Conservation (phyloP, 2,113 vertebrate genomes). For the Ictalurus punctatus region DNA sequence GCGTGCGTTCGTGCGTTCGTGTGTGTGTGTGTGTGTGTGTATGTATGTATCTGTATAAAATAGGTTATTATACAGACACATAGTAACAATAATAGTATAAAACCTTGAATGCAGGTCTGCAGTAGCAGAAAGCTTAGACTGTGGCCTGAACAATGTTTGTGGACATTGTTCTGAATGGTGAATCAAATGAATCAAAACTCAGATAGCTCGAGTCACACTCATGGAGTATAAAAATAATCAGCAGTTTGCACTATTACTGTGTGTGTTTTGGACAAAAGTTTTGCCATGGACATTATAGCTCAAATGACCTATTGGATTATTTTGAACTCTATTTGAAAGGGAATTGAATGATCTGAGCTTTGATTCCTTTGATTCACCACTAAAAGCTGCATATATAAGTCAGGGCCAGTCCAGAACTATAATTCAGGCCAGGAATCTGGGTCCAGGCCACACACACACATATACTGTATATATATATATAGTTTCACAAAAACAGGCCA, state of each 20-base stretch:
- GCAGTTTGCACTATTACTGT: not conserved
- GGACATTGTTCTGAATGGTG: not conserved
- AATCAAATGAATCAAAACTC: not conserved
- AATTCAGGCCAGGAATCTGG: conserved; percentile 1
- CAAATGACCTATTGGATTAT: not conserved
- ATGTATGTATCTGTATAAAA: not conserved
- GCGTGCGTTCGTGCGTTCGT: too few relatives aligned
- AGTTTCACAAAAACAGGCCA: not conserved
- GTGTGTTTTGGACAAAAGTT: not conserved
- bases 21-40: not conserved
- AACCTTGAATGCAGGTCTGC: not conserved
- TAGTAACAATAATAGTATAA: not conserved
- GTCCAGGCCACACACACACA: not conserved
- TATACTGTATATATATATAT: not conserved
- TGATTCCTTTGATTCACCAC: not conserved
- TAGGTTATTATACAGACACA: not conserved
- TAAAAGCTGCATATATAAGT: not conserved
- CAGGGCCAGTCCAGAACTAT: not conserved
- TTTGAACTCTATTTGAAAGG: not conserved
- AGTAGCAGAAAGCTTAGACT: not conserved
- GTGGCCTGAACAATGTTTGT: not conserved
- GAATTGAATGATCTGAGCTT: not conserved
- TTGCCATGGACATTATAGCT: not conserved
- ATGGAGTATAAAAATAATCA: not conserved
- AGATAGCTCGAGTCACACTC: not conserved